Evolutionary conservation across 2,113 vertebrate species (phyloP), one percentile per base, ranked within the genome.

Genomic region (Acanthisitta chloris): DNA sequence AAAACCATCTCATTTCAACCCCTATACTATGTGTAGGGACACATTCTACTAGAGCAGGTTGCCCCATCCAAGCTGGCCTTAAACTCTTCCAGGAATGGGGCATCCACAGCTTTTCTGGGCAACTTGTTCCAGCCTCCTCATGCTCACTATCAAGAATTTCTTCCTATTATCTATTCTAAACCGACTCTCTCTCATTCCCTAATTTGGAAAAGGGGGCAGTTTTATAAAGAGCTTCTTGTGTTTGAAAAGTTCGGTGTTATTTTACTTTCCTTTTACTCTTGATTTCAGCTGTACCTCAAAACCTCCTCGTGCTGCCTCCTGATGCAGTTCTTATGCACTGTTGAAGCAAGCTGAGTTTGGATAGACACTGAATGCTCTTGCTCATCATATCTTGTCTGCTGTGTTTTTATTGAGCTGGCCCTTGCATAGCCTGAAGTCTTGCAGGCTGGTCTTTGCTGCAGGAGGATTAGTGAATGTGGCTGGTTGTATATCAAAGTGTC

Each of bases 21-120:
- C 2, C 7, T 9, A n/a, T 65, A 8, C 17, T 11, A 6, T 6
- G 2, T 21, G 4, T 14, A 43, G 33, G 38, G 25, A 29, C 9
- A 34, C 7, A 24, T 58, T 73, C 12, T 33, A 24, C 36, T 38
- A 6, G 7, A 7, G 8, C 10, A 12, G 8, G 18, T 5, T 51
- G 23, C 13, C 14, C 12, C 8, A 2, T 58, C 28, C 33, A 58
- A 0, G 10, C 12, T 66, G 36, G 4, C 15, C 33, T n/a, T 73
- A 23, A 16, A 58, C 16, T 7, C 14, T 58, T 16, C 18, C 33
- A 66, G 25, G 31, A 1, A 26, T 49, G 28, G 21, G 20, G 9
- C 8, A 71, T 10, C 8, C 29, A 48, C 20, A 64, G n/a, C 20
- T 46, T 20, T 40, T 62, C 49, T 66, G 31, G 34, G 17, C 14